phyloP scores from a whole-genome alignment of 2,113 vertebrate genomes.

The Ceuthmochares aereus region DNA sequence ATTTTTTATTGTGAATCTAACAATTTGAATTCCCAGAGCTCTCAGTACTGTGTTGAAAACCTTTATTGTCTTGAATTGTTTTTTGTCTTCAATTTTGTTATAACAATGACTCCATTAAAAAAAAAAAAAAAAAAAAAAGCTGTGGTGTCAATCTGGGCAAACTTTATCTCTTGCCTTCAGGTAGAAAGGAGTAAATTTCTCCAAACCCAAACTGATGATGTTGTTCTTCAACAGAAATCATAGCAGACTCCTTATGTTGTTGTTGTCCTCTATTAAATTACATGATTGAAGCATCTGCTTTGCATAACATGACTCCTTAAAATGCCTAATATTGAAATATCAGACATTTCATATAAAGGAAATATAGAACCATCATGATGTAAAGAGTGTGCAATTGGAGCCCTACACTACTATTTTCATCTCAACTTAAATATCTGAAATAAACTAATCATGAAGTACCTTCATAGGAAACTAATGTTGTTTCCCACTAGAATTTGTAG shows the following conservation, averaged over 20 bases:
- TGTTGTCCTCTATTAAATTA: not conserved
- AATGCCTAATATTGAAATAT: not conserved
- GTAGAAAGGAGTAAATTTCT: not conserved
- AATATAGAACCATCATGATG: not conserved
- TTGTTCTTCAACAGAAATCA: not conserved
- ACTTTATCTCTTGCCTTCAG: not conserved
- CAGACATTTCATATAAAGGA: not conserved
- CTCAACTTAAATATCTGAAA: not conserved
- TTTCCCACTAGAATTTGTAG: not conserved
- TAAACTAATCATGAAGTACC: no score
- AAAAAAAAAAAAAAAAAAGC: no score
- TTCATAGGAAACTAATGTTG: no score
- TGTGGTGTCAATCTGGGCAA: not conserved
- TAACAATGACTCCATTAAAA: not conserved
- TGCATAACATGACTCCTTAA: not conserved
- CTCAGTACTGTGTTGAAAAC: not conserved
- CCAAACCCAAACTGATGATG: not conserved
- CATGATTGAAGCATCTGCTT: not conserved
- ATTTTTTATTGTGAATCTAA: not conserved
- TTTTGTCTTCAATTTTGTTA: not conserved
- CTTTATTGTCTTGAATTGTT: not conserved
- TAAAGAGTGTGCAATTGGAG: not conserved
- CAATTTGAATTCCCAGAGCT: not conserved
- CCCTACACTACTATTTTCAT: not conserved
- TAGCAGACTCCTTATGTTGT: not conserved